Evolutionary conservation across 1,140 invertebrate species (phyloP).

Genomic region (Cotesia vestalis): DNA sequence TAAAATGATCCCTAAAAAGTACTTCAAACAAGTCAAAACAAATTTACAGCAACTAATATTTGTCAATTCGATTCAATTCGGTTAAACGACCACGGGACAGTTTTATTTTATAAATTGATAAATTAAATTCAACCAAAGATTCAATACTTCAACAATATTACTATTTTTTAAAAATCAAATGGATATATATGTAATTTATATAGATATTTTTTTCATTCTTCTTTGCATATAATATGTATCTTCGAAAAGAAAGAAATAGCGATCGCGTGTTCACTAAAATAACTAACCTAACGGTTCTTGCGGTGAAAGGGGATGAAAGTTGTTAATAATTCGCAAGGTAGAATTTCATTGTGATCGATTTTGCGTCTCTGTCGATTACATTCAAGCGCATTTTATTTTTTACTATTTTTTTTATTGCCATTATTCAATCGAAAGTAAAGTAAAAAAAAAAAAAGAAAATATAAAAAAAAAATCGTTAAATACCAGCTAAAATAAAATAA

Average conservation of each 20-base stretch:
- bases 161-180: too few relatives aligned
- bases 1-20: slow-evolving; percentile 32
- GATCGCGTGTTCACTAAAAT: slow-evolving; percentile 30
- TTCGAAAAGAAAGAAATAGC: background rate
- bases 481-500: slow-evolving; percentile 5
- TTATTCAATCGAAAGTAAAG: background rate
- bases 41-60: background rate
- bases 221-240: background rate
- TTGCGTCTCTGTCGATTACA: slow-evolving; percentile 16
- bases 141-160: too few relatives aligned
- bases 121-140: too few relatives aligned
- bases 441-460: background rate
- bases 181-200: slow-evolving; percentile 6
- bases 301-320: slow-evolving; percentile 3
- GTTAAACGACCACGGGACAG: too few relatives aligned
- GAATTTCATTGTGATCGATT: slow-evolving; percentile 34
- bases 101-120: too few relatives aligned
- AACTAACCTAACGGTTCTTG: background rate
- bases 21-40: background rate
- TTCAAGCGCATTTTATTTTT: slow-evolving; percentile 24
- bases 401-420: background rate
- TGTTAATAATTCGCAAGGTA: slow-evolving; percentile 32
- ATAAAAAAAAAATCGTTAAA: background rate
- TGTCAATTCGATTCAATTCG: too few relatives aligned
- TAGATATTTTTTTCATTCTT: background rate